Base-by-base conservation (phyloP, 2,797 vertebrate genomes). In the Lithobates pipiens region DNA sequence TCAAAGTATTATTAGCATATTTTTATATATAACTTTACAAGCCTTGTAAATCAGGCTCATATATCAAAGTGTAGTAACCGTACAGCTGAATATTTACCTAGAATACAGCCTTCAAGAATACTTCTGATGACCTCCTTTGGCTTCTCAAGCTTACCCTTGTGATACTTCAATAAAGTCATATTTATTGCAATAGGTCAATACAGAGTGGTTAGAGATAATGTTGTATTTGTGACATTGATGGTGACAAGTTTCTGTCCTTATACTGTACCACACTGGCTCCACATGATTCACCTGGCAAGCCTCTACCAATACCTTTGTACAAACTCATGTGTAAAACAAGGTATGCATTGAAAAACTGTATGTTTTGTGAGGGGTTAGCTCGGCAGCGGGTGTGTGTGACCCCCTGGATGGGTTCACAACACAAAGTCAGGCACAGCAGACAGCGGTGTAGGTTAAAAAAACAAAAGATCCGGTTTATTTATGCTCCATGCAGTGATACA, bases 121-220 rank as follows among this genome's bases (percentile, higher is more conserved):
- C 27, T 67, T 44, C 36, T 67, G 25, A 42, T 79, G 57, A 70
- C 25, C 54, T 79, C 42, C 34, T 46, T 63, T 74, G 39, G 67
- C 73, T 83, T 78, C 18, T n/a, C 32, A n/a, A 39, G 67, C 23
- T 67, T 74, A 75, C 39, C 76, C 75, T 82, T 86, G 67, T 81
- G 61, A 70, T 67, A 54, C 76, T 83, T 78, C 44, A 86, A 61
- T 57, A 78, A 77, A 67, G 42, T 82, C 76, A 78, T 70, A 82
- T 78, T 82, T 86, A 74, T 10, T 61, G 44, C 39, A 82, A 86
- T 78, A 83, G 75, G 80, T 77, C 36, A 78, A 29, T 74, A 29
- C 69, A 57, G 85, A 76, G 77, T 77, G 73, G 36, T 67, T 76
- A 34, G 76, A 82, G 73, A 82, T 61, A 77, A 76, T 29, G 63